Evolutionary conservation across 2,888 invertebrate genomes (phyloP).

Genomic region (Pseudococcus jackbeardsleyi): DNA sequence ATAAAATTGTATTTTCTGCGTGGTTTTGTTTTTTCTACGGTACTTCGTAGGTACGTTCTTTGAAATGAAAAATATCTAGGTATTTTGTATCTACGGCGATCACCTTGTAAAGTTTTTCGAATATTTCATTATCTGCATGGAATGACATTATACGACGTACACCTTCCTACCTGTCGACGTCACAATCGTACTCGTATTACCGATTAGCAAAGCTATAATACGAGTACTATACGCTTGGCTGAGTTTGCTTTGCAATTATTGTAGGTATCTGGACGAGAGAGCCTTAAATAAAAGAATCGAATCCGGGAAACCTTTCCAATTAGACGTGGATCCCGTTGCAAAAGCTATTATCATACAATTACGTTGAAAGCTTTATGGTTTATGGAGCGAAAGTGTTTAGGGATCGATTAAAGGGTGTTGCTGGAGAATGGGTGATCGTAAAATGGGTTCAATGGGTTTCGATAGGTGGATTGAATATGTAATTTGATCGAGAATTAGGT

Average conservation of each 20-base stretch:
- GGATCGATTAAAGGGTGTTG: not conserved
- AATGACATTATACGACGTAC: slow-evolving; percentile 8
- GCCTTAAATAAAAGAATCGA: not conserved
- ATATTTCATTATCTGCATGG: slow-evolving; percentile 1
- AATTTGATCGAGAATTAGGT: too few relatives aligned
- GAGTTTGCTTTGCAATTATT: slow-evolving; percentile 11
- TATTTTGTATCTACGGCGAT: not conserved
- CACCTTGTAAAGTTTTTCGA: slow-evolving; percentile 14
- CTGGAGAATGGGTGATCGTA: not conserved
- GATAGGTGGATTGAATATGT: too few relatives aligned
- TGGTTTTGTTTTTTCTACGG: too few relatives aligned
- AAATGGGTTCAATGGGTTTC: too few relatives aligned
- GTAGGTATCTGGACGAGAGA: not conserved
- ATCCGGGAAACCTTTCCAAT: slow-evolving; percentile 14
- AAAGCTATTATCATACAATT: not conserved
- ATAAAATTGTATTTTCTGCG: too few relatives aligned
- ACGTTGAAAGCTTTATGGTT: not conserved
- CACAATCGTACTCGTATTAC: not conserved
- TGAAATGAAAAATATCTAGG: not conserved
- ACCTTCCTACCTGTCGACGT: not conserved
- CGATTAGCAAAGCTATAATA: not conserved
- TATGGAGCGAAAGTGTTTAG: not conserved
- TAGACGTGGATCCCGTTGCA: not conserved
- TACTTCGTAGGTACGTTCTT: not conserved
- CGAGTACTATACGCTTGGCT: not conserved